Percentiles rank a stretch among this genome's conserved stretches.
These are phyloP conservation scores for Apodemia hepburni DNA, from an alignment of 2,888 invertebrate species.

Conservation along the genomic window DNA sequence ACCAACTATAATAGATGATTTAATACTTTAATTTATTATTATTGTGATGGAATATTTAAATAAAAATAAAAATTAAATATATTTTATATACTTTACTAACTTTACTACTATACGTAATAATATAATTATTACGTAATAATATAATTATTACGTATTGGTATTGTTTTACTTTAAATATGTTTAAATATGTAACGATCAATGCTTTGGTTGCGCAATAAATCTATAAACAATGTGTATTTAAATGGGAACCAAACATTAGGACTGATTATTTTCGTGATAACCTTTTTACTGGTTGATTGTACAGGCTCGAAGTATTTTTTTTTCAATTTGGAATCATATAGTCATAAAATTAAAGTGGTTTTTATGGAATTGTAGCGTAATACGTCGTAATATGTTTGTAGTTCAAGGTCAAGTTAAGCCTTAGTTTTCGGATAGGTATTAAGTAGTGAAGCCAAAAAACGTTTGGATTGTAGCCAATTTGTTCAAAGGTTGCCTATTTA, in stretches of 20 bases:
- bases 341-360: neutral
- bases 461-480: neutral
- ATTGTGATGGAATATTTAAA: too few relatives aligned
- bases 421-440: slow-evolving; percentile 7
- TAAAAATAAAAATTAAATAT: too few relatives aligned
- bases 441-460: slow-evolving; percentile 5
- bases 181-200: neutral
- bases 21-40: too few relatives aligned
- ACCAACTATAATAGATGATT: too few relatives aligned
- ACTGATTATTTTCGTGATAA: neutral
- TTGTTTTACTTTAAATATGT: too few relatives aligned
- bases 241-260: neutral
- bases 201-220: slow-evolving; percentile 1
- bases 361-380: neutral
- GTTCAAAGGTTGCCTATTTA: neutral
- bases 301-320: neutral
- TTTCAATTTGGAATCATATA: neutral
- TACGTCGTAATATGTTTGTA: slow-evolving; percentile 3
- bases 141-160: too few relatives aligned
- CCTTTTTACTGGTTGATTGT: neutral
- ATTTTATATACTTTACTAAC: too few relatives aligned
- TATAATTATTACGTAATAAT: too few relatives aligned
- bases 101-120: too few relatives aligned
- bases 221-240: neutral
- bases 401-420: slow-evolving; percentile 5